phyloP scores from a whole-genome alignment of 2,113 vertebrate species.

The Amazona vittata region DNA sequence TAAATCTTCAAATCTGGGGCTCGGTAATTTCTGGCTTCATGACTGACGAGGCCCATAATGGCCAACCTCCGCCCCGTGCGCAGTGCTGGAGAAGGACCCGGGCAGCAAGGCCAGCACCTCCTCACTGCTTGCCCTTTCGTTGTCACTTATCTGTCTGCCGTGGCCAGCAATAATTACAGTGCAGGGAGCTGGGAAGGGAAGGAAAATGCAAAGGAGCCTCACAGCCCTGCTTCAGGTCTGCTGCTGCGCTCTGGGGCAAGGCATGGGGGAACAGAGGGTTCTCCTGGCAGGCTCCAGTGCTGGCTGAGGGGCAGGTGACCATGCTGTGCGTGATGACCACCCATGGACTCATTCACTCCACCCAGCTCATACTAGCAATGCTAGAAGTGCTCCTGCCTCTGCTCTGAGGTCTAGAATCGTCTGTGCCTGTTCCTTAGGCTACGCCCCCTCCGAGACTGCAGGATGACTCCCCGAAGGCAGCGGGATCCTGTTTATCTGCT shows the following conservation, averaged over 20 bases:
- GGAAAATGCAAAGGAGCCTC: neutral
- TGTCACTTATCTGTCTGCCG: neutral
- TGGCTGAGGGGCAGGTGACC: accelerated
- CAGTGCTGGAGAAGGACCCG: neutral
- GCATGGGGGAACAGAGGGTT: neutral
- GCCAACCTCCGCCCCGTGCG: neutral
- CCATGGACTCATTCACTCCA: neutral
- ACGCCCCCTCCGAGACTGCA: neutral
- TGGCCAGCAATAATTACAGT: neutral
- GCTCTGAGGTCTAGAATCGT: neutral
- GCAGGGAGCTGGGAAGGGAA: neutral
- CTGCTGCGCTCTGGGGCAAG: neutral
- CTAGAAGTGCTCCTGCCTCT: accelerated
- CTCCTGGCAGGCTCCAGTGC: neutral
- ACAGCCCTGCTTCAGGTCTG: neutral
- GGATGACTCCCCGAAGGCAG: neutral
- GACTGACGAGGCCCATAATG: neutral
- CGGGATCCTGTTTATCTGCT: neutral
- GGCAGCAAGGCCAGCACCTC: slow-evolving; percentile 7
- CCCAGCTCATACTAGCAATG: accelerated
- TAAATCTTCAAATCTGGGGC: neutral
- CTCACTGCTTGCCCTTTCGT: neutral
- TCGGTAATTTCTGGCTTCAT: slow-evolving; percentile 6
- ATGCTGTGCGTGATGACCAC: accelerated
- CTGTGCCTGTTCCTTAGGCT: neutral